Evolutionary conservation across 2,113 vertebrate genomes (phyloP).

Genomic region (Galeopterus variegatus): DNA sequence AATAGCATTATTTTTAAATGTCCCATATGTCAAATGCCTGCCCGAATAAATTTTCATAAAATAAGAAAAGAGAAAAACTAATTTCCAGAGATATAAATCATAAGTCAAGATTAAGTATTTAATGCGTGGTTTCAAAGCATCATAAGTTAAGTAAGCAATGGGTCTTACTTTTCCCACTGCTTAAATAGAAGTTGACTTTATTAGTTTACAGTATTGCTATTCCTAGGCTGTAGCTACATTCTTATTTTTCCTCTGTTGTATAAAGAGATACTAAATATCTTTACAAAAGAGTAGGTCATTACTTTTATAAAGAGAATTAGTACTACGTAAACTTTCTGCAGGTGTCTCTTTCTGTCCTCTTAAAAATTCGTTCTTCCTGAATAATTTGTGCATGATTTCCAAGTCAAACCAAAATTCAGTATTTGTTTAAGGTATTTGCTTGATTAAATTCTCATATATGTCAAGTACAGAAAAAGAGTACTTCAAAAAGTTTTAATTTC

Average conservation of each 20-base stretch:
- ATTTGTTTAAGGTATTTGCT: background rate
- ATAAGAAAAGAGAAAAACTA: background rate
- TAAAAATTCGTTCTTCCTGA: conserved; percentile 19
- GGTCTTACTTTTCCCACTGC: background rate
- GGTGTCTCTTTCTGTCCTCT: background rate
- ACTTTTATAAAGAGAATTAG: background rate
- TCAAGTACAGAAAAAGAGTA: conserved; percentile 5
- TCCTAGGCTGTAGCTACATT: background rate
- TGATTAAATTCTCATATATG: conserved; percentile 48
- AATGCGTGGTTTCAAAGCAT: background rate
- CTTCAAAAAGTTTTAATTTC: conserved; percentile 44
- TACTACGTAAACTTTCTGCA: conserved; percentile 1
- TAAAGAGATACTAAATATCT: background rate
- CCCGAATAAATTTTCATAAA: background rate
- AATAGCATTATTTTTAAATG: background rate
- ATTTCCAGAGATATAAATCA: background rate
- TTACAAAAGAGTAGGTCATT: background rate
- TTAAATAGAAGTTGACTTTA: background rate
- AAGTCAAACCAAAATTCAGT: background rate
- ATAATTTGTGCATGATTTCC: conserved; percentile 18
- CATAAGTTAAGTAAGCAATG: background rate
- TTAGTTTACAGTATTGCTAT: background rate
- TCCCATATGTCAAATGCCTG: background rate
- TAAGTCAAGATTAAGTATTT: background rate
- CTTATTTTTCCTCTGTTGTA: background rate